Base-by-base conservation (phyloP, 2,797 vertebrate genomes). In the Meda fulgida region DNA sequence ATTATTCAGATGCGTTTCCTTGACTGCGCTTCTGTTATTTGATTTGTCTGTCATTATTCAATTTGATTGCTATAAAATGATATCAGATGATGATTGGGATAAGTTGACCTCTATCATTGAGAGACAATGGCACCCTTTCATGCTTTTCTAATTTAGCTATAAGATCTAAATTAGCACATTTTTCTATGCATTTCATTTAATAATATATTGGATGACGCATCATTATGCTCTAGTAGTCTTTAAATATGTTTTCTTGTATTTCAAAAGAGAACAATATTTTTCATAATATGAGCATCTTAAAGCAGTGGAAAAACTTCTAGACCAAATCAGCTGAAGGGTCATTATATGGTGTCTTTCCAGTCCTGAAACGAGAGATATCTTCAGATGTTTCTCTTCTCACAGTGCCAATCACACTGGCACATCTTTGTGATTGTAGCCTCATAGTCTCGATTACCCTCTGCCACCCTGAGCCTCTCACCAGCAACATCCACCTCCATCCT, bases 371-470 rank as follows among this genome's bases (percentile, higher is more conserved):
- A 73, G 29, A 63, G 14, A 23, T n/a, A 46, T 34, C 69, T 36
- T 48, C 29, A 75, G 67, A 81, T 71, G 78, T 34, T 38, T 43
- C 36, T 63, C 26, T 46, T 19, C 26, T 63, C 3, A 4, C 26
- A 8, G 43, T 83, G 65, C 83, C 65, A 71, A 84, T 84, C 83
- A 84, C 75, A 46, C 60, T 7, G 11, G 18, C 48, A 69, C 75
- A 78, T 70, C 51, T 9, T 26, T 72, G 36, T 82, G 83, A 85
- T 85, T 83, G 53, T 8, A 63, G 18, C 78, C 80, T 85, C 81
- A 79, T 88, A 84, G 72, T 79, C 72, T 79, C 55, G 66, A 88
- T 87, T 88, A 89, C 81, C 84, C 40, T 38, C 73, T 46, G 38
- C 13, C 78, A 77, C 85, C 38, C 23, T 34, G 73, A 78, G 67